Conservation (phyloP, 1,140 invertebrate genomes). For the Zaprionus camerounensis region DNA sequence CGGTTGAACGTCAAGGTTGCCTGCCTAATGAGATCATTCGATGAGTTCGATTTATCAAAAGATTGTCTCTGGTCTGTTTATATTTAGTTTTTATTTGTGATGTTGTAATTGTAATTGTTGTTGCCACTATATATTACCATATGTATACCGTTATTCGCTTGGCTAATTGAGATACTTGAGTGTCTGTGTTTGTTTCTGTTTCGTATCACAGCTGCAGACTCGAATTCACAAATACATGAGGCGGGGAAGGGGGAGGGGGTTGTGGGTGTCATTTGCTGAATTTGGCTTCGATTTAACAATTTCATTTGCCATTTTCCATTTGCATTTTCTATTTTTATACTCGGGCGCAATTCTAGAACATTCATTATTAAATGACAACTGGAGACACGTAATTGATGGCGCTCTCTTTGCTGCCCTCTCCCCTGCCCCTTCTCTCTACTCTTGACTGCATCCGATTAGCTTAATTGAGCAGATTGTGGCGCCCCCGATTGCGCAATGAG, state of each 20-base stretch:
- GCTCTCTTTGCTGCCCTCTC: constrained; percentile 1
- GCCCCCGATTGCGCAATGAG: constrained; percentile 50
- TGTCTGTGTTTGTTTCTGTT: constrained; percentile 4
- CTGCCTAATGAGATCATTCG: constrained; percentile 34
- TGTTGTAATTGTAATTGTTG: constrained; percentile 27
- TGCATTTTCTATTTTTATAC: constrained; percentile 6
- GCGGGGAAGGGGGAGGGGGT: no score
- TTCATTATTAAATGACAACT: constrained; percentile 44
- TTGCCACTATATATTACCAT: constrained; percentile 4
- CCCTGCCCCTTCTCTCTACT: not conserved
- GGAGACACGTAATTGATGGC: constrained; percentile 57
- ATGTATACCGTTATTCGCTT: not conserved
- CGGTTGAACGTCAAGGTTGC: constrained; percentile 34
- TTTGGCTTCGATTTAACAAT: constrained; percentile 22
- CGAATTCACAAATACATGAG: not conserved
- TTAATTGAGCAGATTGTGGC: constrained; percentile 47
- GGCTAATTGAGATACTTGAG: not conserved
- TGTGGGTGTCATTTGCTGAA: constrained; percentile 33
- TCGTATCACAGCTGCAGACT: constrained; percentile 25
- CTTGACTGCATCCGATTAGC: constrained; percentile 56
- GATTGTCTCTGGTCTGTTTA: constrained; percentile 19
- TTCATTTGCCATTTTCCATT: constrained; percentile 27
- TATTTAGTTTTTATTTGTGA: constrained; percentile 13
- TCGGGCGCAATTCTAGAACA: constrained; percentile 33
- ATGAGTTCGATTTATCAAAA: constrained; percentile 1